Evolutionary conservation across 1,140 invertebrate species (phyloP).

Genomic region (Drosophila repleta): DNA sequence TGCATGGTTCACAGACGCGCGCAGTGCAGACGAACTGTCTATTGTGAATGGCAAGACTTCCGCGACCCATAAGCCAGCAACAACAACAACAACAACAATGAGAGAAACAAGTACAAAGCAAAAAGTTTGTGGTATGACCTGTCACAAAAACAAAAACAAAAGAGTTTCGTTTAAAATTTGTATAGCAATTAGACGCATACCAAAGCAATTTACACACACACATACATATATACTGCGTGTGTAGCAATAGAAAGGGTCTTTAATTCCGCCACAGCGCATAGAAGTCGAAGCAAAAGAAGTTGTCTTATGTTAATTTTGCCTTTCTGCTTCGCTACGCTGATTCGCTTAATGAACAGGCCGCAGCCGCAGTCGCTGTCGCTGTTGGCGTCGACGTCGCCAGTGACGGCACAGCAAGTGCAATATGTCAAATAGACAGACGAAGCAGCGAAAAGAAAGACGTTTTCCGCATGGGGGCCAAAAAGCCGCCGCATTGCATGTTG

Average conservation of each 20-base stretch:
- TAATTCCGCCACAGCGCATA: slow-evolving; percentile 71
- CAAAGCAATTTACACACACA: slow-evolving; percentile 66
- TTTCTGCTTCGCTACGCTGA: slow-evolving; percentile 79
- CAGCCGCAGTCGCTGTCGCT: slow-evolving; percentile 7
- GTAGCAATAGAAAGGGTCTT: slow-evolving; percentile 65
- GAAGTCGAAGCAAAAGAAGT: slow-evolving; percentile 72
- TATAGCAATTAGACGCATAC: slow-evolving; percentile 77
- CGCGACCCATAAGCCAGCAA: slow-evolving; percentile 22
- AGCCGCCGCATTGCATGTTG: slow-evolving; percentile 45
- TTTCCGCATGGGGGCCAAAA: slow-evolving; percentile 56
- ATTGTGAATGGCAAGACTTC: slow-evolving; percentile 19
- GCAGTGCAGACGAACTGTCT: slow-evolving; percentile 4
- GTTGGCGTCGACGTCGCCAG: slow-evolving; percentile 1
- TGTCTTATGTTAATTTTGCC: slow-evolving; percentile 79
- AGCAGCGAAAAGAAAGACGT: slow-evolving; percentile 28
- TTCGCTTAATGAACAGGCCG: slow-evolving; percentile 76
- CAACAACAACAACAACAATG: slow-evolving; percentile 24
- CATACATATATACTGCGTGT: slow-evolving; percentile 9
- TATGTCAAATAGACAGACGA: slow-evolving; percentile 72
- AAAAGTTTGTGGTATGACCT: slow-evolving; percentile 49
- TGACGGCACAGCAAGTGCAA: slow-evolving; percentile 61
- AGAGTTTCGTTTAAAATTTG: slow-evolving; percentile 63
- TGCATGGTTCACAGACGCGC: slow-evolving; percentile 38
- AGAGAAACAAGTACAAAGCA: slow-evolving; percentile 5
- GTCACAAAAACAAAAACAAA: slow-evolving; percentile 54